These are phyloP conservation scores for Pempheris klunzingeri DNA, from an alignment of 2,797 vertebrate species.

Conservation along the genomic window DNA sequence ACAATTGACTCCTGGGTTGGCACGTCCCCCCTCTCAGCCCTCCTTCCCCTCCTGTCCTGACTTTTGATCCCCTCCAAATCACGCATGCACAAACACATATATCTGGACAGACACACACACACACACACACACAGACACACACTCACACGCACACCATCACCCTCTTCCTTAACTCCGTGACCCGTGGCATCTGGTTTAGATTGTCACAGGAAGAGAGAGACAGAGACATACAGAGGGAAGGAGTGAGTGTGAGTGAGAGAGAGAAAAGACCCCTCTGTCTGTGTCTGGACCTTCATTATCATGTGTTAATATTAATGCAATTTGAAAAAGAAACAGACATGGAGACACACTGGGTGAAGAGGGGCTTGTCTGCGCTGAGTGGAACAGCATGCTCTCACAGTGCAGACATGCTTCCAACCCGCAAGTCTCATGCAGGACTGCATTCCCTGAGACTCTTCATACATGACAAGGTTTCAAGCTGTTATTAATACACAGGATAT, in stretches of 20 bases:
- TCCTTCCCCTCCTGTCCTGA: slow-evolving; percentile 50
- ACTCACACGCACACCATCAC: slow-evolving; percentile 74
- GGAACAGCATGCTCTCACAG: slow-evolving; percentile 73
- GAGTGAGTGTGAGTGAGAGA: slow-evolving; percentile 72
- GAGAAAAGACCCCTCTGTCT: slow-evolving; percentile 85
- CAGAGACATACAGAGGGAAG: slow-evolving; percentile 68
- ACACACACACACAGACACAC: slow-evolving; percentile 42
- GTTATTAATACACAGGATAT: slow-evolving; percentile 28
- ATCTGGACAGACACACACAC: slow-evolving; percentile 67
- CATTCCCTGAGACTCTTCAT: slow-evolving; percentile 43
- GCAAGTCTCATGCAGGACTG: slow-evolving; percentile 54
- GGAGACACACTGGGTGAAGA: slow-evolving; percentile 75
- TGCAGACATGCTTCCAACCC: slow-evolving; percentile 53
- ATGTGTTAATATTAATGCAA: slow-evolving; percentile 89
- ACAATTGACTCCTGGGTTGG: slow-evolving; percentile 95
- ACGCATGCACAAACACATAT: slow-evolving; percentile 66
- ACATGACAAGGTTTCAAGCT: slow-evolving; percentile 48
- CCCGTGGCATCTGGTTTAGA: slow-evolving; percentile 90
- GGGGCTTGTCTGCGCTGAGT: slow-evolving; percentile 71
- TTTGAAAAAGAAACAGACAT: slow-evolving; percentile 83
- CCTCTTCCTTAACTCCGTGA: slow-evolving; percentile 78
- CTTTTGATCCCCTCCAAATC: slow-evolving; percentile 75
- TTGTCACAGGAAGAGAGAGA: slow-evolving; percentile 86
- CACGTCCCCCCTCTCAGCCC: slow-evolving; percentile 54
- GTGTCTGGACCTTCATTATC: slow-evolving; percentile 88